Conservation (phyloP, 2,113 vertebrate genomes). For the Nothoprocta pentlandii region DNA sequence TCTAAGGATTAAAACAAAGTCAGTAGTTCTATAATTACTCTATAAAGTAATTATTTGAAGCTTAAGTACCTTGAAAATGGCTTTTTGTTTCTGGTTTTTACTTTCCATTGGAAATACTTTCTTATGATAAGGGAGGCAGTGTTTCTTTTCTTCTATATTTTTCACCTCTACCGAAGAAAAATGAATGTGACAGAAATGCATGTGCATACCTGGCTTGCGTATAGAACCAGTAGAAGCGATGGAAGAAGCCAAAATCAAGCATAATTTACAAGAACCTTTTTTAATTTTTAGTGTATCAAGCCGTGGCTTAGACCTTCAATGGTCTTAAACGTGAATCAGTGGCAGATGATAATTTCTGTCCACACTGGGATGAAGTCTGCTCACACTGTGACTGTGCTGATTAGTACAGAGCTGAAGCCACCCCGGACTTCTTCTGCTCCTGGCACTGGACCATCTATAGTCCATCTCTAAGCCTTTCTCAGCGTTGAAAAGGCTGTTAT, state of each 20-base stretch:
- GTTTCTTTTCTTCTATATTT: not conserved
- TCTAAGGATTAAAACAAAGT: conserved; percentile 7
- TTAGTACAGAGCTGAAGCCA: not conserved
- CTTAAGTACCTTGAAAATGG: not conserved
- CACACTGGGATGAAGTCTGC: not conserved
- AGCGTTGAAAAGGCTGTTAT: not conserved
- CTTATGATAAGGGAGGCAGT: not conserved
- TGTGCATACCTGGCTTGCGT: not conserved
- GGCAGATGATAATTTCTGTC: not conserved
- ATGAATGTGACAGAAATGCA: not conserved
- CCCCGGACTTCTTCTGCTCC: not conserved
- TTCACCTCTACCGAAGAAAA: not conserved
- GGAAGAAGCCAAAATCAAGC: not conserved
- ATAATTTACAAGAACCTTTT: not conserved
- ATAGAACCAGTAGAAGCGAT: not conserved
- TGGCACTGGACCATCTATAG: not conserved
- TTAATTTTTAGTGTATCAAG: not conserved
- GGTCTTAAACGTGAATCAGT: not conserved
- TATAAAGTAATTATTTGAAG: not conserved
- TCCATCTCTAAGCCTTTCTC: not conserved
- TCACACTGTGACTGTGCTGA: not conserved
- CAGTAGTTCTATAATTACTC: not conserved
- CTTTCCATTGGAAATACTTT: not conserved
- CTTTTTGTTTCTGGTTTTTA: not conserved
- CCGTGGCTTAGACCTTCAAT: not conserved